A percentile compares a stretch with the other conserved stretches of the same genome.
These are phyloP conservation scores for Xylota sylvarum DNA, from an alignment of 2,888 invertebrate species.

Conservation along the genomic window DNA sequence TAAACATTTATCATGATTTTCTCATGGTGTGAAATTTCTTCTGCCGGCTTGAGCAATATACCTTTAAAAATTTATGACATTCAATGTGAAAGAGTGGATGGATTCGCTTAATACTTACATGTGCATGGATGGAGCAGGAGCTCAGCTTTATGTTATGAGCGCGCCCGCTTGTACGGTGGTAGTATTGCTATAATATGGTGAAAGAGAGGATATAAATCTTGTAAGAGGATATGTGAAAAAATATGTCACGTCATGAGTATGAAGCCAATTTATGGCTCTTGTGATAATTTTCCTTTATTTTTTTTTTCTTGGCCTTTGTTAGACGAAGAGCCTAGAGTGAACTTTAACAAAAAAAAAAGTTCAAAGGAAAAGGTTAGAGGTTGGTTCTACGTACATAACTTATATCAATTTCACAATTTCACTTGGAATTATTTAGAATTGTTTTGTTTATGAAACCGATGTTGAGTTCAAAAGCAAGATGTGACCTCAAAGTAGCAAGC, in stretches of 20 bases:
- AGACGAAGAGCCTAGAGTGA: not conserved
- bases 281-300: constrained; percentile 17
- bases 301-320: not conserved
- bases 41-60: constrained; percentile 47
- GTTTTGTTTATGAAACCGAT: too few relatives aligned
- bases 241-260: constrained; percentile 54
- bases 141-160: constrained; percentile 49
- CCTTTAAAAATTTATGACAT: constrained; percentile 57
- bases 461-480: too few relatives aligned
- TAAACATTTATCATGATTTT: constrained; percentile 62
- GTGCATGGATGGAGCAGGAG: constrained; percentile 1
- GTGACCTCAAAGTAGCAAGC: too few relatives aligned
- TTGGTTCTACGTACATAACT: not conserved
- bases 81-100: constrained; percentile 34
- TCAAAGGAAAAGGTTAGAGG: not conserved
- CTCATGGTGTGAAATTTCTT: constrained; percentile 48
- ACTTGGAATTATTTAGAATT: not conserved
- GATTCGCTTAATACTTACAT: constrained; percentile 43
- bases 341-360: not conserved
- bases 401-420: not conserved
- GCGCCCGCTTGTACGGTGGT: constrained; percentile 10
- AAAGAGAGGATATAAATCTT: constrained; percentile 49
- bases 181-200: not conserved
- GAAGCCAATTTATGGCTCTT: constrained; percentile 59
- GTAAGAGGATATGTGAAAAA: constrained; percentile 56